Evolutionary conservation across 2,888 invertebrate species (phyloP).

Genomic region (Xestia xanthographa): DNA sequence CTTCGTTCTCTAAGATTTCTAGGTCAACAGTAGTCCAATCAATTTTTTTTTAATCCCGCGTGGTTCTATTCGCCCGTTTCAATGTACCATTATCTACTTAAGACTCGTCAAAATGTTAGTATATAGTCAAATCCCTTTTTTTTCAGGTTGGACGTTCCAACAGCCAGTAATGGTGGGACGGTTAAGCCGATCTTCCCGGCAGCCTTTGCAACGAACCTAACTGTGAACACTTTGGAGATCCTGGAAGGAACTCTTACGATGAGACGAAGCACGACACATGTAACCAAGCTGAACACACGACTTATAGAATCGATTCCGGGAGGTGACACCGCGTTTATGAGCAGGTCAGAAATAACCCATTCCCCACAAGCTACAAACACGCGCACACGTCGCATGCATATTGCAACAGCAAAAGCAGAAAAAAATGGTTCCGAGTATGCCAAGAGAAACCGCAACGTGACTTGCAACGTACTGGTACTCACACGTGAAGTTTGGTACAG

Average conservation of each 20-base stretch:
- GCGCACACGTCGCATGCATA: not conserved
- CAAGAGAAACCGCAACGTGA: not conserved
- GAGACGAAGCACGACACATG: slow-evolving; percentile 32
- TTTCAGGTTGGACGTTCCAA: slow-evolving; percentile 23
- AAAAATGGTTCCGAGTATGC: not conserved
- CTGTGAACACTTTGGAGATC: slow-evolving; percentile 32
- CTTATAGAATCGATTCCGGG: slow-evolving; percentile 41
- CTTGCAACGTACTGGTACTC: not conserved
- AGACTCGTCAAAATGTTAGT: not conserved
- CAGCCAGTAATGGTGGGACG: not conserved
- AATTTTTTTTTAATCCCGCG: not conserved
- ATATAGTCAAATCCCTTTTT: not conserved
- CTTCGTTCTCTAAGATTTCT: not conserved
- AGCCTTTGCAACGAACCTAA: slow-evolving; percentile 33
- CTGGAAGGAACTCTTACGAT: slow-evolving; percentile 33
- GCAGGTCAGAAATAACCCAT: slow-evolving; percentile 30
- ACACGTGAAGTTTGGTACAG: not conserved
- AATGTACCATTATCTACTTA: not conserved
- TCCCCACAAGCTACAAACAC: not conserved
- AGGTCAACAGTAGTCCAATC: not conserved
- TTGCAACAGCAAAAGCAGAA: not conserved
- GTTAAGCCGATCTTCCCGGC: slow-evolving; percentile 27
- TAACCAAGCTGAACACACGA: slow-evolving; percentile 39
- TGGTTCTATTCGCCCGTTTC: not conserved
- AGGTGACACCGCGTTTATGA: slow-evolving; percentile 50